phyloP scores from a whole-genome alignment of 2,888 invertebrate species.

The Meandrusa payeni region DNA sequence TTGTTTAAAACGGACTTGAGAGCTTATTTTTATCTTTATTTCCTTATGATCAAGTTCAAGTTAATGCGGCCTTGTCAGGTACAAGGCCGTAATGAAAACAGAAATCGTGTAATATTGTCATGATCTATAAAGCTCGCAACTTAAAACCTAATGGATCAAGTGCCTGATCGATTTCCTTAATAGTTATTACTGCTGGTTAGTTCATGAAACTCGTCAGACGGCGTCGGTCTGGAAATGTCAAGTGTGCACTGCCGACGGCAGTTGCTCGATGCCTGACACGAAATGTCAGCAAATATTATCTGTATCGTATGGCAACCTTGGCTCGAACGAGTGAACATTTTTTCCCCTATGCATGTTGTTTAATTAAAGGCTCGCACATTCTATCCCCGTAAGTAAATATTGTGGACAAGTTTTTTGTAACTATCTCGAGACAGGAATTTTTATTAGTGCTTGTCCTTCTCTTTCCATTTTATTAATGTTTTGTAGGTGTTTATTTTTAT shows the following conservation, averaged over 20 bases:
- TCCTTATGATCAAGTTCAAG: too few species aligned
- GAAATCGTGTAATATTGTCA: too few species aligned
- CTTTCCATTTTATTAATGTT: conserved; percentile 1
- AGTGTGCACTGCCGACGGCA: conserved; percentile 1
- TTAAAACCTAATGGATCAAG: conserved; percentile 17
- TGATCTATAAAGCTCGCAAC: not conserved
- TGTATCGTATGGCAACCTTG: conserved; percentile 28
- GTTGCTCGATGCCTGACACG: conserved; percentile 26
- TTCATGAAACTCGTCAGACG: conserved; percentile 18
- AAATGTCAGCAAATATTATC: conserved; percentile 36
- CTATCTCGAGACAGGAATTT: conserved; percentile 6
- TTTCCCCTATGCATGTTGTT: conserved; percentile 2
- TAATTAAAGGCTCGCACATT: conserved; percentile 10
- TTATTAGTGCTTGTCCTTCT: conserved; percentile 8
- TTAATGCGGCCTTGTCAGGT: too few species aligned
- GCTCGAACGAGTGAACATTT: conserved; percentile 16
- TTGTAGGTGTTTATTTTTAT: not conserved
- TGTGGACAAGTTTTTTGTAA: conserved; percentile 11
- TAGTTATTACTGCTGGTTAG: conserved; percentile 14
- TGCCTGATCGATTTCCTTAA: conserved; percentile 9
- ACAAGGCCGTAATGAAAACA: too few species aligned
- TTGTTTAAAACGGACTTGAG: too few species aligned
- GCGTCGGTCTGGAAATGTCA: conserved; percentile 21
- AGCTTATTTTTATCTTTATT: too few species aligned
- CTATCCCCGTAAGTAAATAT: conserved; percentile 10